Evolutionary conservation across 1,140 invertebrate genomes (phyloP).

Genomic region (Aphis gossypii): DNA sequence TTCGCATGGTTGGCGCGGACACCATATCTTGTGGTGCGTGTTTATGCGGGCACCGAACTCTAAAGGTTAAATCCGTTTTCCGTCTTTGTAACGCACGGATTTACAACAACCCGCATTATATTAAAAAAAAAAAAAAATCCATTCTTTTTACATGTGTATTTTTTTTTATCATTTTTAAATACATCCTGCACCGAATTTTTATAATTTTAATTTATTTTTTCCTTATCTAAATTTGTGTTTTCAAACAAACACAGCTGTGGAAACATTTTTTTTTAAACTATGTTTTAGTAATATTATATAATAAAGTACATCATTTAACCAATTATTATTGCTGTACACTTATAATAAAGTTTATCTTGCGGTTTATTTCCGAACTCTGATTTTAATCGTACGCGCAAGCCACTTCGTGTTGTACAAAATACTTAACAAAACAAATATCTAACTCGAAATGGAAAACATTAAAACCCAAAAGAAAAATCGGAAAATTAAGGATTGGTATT

Average conservation of each 20-base stretch:
- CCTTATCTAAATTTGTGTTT: background rate
- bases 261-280: background rate
- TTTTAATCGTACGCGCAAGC: background rate
- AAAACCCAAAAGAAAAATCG: background rate
- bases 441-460: background rate
- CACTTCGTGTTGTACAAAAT: background rate
- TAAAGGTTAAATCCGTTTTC: slow-evolving; percentile 10
- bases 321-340: background rate
- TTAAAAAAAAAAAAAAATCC: background rate
- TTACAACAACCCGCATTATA: background rate
- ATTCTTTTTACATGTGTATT: background rate
- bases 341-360: background rate
- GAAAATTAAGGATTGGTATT: background rate
- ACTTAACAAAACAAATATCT: background rate
- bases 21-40: background rate
- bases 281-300: background rate
- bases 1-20: background rate
- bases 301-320: background rate
- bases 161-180: background rate
- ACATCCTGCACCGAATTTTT: background rate
- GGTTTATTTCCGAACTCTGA: background rate
- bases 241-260: background rate
- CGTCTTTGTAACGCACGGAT: background rate
- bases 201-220: background rate
- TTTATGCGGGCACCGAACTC: slow-evolving; percentile 23